These are phyloP conservation scores for Indicator maculatus DNA, from an alignment of 2,113 vertebrate genomes.

Conservation along the genomic window DNA sequence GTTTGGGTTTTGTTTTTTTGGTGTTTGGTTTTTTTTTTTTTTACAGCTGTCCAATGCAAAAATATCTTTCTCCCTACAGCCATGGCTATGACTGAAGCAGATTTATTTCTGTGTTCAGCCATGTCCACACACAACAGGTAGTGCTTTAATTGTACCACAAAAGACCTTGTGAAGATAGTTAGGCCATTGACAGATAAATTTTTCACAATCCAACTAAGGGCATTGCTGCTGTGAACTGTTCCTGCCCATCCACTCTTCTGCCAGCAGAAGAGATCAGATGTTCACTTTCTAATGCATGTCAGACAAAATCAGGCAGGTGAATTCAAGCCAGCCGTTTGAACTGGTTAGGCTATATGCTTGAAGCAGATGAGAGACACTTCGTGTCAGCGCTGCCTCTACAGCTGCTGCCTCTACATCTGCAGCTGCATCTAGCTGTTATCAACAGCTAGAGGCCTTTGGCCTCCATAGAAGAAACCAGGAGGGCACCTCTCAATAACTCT, in stretches of 20 bases:
- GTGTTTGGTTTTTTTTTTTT: not conserved
- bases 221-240: not conserved
- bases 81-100: not conserved
- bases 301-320: not conserved
- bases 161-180: not conserved
- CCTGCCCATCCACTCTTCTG: not conserved
- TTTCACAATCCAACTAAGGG: not conserved
- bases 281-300: not conserved
- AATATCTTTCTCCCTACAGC: not conserved
- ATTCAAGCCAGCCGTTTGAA: not conserved
- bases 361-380: not conserved
- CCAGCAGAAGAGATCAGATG: not conserved
- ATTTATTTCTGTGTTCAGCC: not conserved
- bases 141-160: not conserved
- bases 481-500: not conserved
- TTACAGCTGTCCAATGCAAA: not conserved
- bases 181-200: not conserved
- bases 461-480: not conserved
- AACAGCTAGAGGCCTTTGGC: not conserved
- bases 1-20: not conserved
- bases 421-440: fast-evolving
- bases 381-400: not conserved
- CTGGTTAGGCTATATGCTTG: not conserved
- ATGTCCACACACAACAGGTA: not conserved
- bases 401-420: not conserved